Base-by-base conservation (phyloP, 2,113 vertebrate genomes). In the Atlantisia rogersi region DNA sequence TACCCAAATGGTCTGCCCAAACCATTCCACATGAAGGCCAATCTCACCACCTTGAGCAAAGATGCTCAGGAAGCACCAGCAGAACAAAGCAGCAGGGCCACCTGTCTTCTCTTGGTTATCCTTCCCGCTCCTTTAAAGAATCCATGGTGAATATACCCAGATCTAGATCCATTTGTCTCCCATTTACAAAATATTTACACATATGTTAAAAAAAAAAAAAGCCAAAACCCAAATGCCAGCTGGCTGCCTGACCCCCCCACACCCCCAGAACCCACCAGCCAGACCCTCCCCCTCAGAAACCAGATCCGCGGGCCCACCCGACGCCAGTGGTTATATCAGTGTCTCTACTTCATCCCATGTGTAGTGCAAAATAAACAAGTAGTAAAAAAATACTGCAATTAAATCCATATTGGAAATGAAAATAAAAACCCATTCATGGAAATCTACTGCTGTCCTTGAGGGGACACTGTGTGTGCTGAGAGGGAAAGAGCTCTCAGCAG, bases 351-450 rank as follows among this genome's bases (percentile, higher is more conserved):
- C 96, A 95, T 96, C 95, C 95, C 95, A 94, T 84, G 90, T 70
- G 96, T 96, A 97, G 97, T 98, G 97, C 95, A 97, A 98, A 98
- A 97, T 94, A 97, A 98, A 97, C 65, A 89, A 97, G 95, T 97
- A 98, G 97, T 98, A 98, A 97, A 98, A 94, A 97, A 95, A 95
- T 84, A 95, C 96, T 97, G 93, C 97, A 96, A 97, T 97, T 97
- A 96, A 98, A 98, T 97, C 97, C 94, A 95, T 97, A 96, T 95
- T 91, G 92, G 97, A 98, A 97, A 96, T 95, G 9, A 48, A 48
- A 22, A 18, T 96, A 96, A 98, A 97, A 96, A 95, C 90, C 95
- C 50, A 19, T 46, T 90, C 83, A 96, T 95, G 97, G 95, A 97
- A 97, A 96, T 94, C 76, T 64, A 16, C 80, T 83, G 95, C 94